Conservation (phyloP, 2,888 invertebrate species). For the Agrotis exclamationis region DNA sequence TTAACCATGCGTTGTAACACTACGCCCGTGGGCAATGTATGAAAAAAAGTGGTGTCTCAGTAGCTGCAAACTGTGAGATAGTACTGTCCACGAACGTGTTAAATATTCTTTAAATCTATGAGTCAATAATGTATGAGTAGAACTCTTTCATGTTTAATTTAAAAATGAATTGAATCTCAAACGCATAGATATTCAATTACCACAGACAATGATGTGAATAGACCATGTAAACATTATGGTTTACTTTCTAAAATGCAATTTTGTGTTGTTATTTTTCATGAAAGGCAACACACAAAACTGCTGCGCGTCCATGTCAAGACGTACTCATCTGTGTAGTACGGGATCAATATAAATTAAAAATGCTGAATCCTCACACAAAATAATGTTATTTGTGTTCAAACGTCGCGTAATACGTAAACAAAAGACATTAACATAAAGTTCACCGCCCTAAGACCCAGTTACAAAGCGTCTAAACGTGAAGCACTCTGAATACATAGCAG, state of each 20-base stretch:
- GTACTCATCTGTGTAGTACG: constrained; percentile 81
- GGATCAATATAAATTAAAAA: constrained; percentile 89
- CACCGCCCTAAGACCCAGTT: constrained; percentile 26
- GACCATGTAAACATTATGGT: constrained; percentile 15
- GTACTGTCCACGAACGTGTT: too few relatives aligned
- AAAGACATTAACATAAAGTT: constrained; percentile 52
- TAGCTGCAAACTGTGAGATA: too few relatives aligned
- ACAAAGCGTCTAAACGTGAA: constrained; percentile 53
- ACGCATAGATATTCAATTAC: constrained; percentile 9
- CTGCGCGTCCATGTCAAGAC: constrained; percentile 90
- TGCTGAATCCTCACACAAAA: constrained; percentile 81
- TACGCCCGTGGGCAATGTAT: too few relatives aligned
- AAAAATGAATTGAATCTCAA: too few relatives aligned
- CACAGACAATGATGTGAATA: neutral
- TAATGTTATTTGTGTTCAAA: constrained; percentile 73
- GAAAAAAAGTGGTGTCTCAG: too few relatives aligned
- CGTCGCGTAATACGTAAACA: constrained; percentile 57
- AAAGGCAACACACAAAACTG: constrained; percentile 80
- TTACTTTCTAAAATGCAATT: constrained; percentile 60
- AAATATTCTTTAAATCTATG: neutral
- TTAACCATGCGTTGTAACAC: too few relatives aligned
- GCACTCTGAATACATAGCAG: constrained; percentile 77
- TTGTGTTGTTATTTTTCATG: constrained; percentile 47
- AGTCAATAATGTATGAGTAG: neutral
- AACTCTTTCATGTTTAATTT: neutral